These are phyloP conservation scores for Hydrophis major DNA, from an alignment of 2,797 vertebrate species.

Conservation along the genomic window DNA sequence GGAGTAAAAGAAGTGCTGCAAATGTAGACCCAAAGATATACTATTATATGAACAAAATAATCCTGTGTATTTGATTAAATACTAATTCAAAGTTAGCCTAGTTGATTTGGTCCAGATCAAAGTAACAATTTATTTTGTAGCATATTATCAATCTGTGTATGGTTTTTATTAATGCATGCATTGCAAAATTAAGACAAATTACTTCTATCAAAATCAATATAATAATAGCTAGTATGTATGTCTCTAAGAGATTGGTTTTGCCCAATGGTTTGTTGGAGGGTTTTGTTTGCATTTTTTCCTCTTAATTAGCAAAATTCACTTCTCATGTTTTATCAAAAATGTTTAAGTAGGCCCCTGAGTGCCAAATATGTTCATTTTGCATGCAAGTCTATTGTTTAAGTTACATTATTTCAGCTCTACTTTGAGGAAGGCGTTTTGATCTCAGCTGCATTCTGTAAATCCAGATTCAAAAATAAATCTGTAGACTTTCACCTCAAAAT, in stretches of 20 bases:
- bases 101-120: background rate
- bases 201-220: background rate
- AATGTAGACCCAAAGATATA: background rate
- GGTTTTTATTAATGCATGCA: constrained; percentile 1
- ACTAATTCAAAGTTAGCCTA: background rate
- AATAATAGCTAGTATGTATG: background rate
- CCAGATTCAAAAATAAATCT: background rate
- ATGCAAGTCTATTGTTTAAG: background rate
- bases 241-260: background rate
- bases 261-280: background rate
- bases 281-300: background rate
- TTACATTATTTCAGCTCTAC: background rate
- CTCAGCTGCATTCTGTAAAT: background rate
- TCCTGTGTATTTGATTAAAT: background rate
- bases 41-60: constrained; percentile 13
- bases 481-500: background rate
- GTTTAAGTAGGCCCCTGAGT: background rate
- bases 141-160: background rate
- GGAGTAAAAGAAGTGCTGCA: constrained; percentile 8
- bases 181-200: background rate
- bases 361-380: background rate
- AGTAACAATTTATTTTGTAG: background rate
- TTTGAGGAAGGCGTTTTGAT: background rate
- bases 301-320: background rate
- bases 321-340: background rate